Evolutionary conservation across 2,888 invertebrate genomes (phyloP).

Genomic region (Steinernema scapterisci): DNA sequence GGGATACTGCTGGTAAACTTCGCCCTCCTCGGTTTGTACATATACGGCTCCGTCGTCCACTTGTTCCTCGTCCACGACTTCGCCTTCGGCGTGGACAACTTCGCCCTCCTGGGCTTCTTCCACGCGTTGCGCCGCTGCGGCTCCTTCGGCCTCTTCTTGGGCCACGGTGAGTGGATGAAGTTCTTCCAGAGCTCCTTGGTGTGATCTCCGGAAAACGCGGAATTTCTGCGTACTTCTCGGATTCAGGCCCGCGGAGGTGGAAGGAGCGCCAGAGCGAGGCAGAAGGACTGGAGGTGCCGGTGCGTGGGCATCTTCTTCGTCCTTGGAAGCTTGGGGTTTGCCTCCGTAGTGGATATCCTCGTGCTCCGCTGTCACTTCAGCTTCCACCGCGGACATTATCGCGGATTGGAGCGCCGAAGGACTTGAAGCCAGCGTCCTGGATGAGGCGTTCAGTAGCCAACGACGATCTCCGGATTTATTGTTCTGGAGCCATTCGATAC

Average conservation of each 20-base stretch:
- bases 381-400: conserved; percentile 18
- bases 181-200: neutral
- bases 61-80: neutral
- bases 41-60: neutral
- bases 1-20: neutral
- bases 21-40: neutral
- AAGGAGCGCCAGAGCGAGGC: neutral
- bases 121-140: neutral
- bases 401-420: neutral
- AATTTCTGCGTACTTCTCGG: neutral
- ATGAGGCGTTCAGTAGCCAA: conserved; percentile 5
- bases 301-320: neutral
- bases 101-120: neutral
- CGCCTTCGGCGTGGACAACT: neutral
- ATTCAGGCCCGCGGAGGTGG: neutral
- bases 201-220: neutral
- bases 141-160: neutral
- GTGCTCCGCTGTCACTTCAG: conserved; percentile 9
- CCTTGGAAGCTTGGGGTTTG: neutral
- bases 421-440: conserved; percentile 3
- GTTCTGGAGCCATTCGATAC: conserved; percentile 23
- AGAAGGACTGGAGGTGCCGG: neutral
- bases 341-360: conserved; percentile 12
- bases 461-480: conserved; percentile 3
- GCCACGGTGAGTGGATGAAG: neutral